Conservation (phyloP, 2,113 vertebrate genomes). For the Mesitornis unicolor region DNA sequence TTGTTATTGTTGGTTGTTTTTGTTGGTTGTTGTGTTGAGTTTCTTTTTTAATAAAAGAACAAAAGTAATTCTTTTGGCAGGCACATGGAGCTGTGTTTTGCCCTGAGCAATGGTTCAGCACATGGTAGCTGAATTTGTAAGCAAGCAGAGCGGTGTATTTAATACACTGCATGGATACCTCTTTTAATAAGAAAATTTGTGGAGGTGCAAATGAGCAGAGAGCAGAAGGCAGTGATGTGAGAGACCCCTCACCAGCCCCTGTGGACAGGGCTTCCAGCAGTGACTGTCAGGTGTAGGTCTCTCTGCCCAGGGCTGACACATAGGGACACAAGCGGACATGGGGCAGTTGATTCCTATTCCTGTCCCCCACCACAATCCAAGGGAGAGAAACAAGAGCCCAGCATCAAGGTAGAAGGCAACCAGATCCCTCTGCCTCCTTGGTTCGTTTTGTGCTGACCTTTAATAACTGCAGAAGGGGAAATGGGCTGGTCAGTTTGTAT, state of each 20-base stretch:
- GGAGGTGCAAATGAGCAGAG: background rate
- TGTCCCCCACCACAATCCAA: background rate
- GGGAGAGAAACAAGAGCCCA: background rate
- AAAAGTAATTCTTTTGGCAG: background rate
- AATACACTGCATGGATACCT: background rate
- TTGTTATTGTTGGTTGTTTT: no score
- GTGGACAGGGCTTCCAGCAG: background rate
- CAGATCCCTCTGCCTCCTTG: background rate
- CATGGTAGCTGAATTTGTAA: background rate
- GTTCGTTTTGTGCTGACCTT: background rate
- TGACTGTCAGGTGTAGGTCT: background rate
- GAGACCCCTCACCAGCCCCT: accelerated
- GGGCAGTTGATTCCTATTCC: background rate
- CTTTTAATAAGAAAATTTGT: background rate
- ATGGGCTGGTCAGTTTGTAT: background rate
- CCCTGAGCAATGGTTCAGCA: background rate
- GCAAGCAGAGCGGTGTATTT: background rate
- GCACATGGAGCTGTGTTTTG: background rate
- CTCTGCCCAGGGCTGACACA: background rate
- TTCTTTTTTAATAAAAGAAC: background rate
- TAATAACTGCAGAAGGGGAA: slow-evolving; percentile 23
- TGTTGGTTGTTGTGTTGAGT: no score
- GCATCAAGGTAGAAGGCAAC: background rate
- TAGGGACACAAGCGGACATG: accelerated
- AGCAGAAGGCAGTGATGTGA: background rate